These are phyloP conservation scores for Malacosoma neustria DNA, from an alignment of 2,888 invertebrate species.

Conservation along the genomic window DNA sequence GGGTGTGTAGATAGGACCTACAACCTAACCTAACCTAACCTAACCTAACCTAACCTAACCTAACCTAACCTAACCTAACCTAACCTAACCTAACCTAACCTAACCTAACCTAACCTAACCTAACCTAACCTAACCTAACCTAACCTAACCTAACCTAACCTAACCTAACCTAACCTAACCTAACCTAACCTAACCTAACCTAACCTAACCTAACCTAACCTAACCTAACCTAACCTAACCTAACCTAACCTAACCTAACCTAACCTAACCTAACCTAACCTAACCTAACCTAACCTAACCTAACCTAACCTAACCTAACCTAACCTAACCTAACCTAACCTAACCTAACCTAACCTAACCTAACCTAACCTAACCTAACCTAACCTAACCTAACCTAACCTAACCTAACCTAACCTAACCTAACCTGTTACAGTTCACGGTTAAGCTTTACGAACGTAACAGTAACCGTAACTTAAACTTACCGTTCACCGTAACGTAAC, in stretches of 20 bases:
- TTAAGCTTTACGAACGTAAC: too few relatives aligned
- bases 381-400: conserved; percentile 14
- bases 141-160: conserved; percentile 20
- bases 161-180: conserved; percentile 20
- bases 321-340: conserved; percentile 17
- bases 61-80: conserved; percentile 17
- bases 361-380: conserved; percentile 13
- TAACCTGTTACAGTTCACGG: too few relatives aligned
- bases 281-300: conserved; percentile 15
- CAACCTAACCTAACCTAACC: conserved; percentile 16
- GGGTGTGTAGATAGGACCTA: too few relatives aligned
- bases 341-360: conserved; percentile 15
- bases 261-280: conserved; percentile 18
- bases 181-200: conserved; percentile 19
- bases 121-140: conserved; percentile 21
- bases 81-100: conserved; percentile 18
- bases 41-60: conserved; percentile 18
- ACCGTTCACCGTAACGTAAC: too few relatives aligned
- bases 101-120: conserved; percentile 18
- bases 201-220: conserved; percentile 20
- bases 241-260: conserved; percentile 17
- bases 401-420: conserved; percentile 12
- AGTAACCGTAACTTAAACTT: too few relatives aligned
- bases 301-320: conserved; percentile 14
- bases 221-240: conserved; percentile 19